Evolutionary conservation across 35 echinoderm and acorn worm species (phyloP), one percentile per base, ranked within the genome.

Genomic region (Eucidaris tribuloides): DNA sequence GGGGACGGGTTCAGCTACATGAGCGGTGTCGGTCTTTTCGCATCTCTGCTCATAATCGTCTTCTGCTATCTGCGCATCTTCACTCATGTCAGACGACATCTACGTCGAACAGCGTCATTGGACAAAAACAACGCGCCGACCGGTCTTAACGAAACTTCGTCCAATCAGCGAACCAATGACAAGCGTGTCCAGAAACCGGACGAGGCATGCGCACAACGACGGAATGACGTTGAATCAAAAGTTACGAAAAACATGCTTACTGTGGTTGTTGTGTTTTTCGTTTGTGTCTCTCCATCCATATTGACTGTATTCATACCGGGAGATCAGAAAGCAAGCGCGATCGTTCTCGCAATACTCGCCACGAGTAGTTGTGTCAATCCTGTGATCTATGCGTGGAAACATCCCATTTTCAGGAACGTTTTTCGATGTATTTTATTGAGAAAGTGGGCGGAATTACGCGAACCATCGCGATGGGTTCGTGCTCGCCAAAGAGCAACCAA

Each of bases 1-100:
- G 68, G 68, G 3, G 37, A 74, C 3, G 38, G 35, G 17, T 74
- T 42, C 30, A 74, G 28, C 0, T 43, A 74, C 68, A 2, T 74
- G 11, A 24, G 28, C 25, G 68, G 68, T 23, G 38, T 44, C 18
- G 38, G 39, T 33, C 30, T 74, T 3, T 7, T 80, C 7, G 9
- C 27, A 9, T 80, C 46, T 56, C 78, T 80, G 2, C 24, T 80
- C 27, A 46, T 57, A 13, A 80, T 80, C 44, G 46, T 80, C 24
- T 24, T 41, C 7, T 80, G 44, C 18, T 80, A 80, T 36, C 43
- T 80, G 7, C 25, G 38, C 23, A 80, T 80, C 3, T 80, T 55
- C 30, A 23, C 11, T 14, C 68, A 74, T 40, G 40, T 74, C 35
- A 38, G 37, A 40, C 33, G 41, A 33, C 68, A 74, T 74, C 30